These are phyloP conservation scores for Chitala chitala DNA, from an alignment of 2,113 vertebrate genomes.

Conservation along the genomic window DNA sequence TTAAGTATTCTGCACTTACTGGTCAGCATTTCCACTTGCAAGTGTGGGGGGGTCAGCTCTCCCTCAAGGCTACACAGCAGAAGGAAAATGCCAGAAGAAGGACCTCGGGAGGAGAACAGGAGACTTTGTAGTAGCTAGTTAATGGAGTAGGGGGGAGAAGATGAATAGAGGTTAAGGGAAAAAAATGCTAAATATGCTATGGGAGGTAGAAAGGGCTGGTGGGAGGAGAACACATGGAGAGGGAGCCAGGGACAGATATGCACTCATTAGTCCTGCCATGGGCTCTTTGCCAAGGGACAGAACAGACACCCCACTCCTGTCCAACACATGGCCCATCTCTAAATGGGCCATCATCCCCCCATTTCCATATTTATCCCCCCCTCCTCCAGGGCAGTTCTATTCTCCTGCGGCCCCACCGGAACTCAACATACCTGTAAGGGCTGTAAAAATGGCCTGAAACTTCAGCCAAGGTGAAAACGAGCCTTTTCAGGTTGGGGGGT, in stretches of 20 bases:
- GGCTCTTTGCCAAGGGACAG: slow-evolving; percentile 22
- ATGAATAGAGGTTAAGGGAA: slow-evolving; percentile 53
- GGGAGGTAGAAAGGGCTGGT: slow-evolving; percentile 32
- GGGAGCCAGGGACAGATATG: slow-evolving; percentile 43
- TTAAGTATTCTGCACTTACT: not conserved
- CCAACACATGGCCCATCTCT: too few relatives aligned
- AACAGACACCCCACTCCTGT: too few relatives aligned
- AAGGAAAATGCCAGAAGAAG: too few relatives aligned
- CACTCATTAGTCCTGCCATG: slow-evolving; percentile 24
- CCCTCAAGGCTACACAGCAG: too few relatives aligned
- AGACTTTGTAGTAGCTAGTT: slow-evolving; percentile 54
- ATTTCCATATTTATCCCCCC: too few relatives aligned
- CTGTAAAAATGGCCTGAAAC: not conserved
- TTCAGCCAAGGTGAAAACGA: not conserved
- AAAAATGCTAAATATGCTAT: slow-evolving; percentile 58
- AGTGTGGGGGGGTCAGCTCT: not conserved
- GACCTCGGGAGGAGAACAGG: slow-evolving; percentile 55
- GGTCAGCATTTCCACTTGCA: not conserved
- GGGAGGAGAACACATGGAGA: slow-evolving; percentile 16
- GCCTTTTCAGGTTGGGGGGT: not conserved
- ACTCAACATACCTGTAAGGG: not conserved
- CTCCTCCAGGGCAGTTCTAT: not conserved
- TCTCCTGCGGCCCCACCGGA: not conserved
- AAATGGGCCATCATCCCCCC: too few relatives aligned
- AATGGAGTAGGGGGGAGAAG: slow-evolving; percentile 14